These are phyloP conservation scores for Acanthurus tractus DNA, from an alignment of 2,797 vertebrate genomes.

Conservation along the genomic window DNA sequence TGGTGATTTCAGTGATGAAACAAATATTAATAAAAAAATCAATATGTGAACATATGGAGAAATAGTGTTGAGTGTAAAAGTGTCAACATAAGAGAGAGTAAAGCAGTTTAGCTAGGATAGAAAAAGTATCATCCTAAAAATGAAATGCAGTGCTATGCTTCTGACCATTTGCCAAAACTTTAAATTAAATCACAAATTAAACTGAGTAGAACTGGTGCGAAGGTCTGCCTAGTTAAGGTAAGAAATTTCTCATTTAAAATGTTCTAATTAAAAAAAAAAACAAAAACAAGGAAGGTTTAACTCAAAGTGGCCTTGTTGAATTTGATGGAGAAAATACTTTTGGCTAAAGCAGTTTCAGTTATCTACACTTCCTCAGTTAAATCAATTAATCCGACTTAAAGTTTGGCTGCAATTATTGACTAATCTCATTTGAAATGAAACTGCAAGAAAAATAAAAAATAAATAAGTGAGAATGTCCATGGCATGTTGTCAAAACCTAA, in stretches of 20 bases:
- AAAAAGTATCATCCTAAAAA: slow-evolving; percentile 13
- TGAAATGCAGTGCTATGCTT: slow-evolving; percentile 7
- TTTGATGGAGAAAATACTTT: too few species aligned
- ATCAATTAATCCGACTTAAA: background rate
- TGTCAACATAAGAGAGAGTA: too few species aligned
- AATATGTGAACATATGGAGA: too few species aligned
- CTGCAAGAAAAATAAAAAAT: background rate
- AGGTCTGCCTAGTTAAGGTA: background rate
- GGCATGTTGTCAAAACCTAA: background rate
- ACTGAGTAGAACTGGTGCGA: background rate
- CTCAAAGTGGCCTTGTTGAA: background rate
- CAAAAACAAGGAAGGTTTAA: background rate
- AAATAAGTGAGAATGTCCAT: background rate
- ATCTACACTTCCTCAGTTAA: background rate
- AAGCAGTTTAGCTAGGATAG: slow-evolving; percentile 4
- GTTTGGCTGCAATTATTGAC: background rate
- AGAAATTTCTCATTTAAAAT: slow-evolving; percentile 27
- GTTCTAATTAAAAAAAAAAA: background rate
- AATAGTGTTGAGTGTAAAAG: too few species aligned
- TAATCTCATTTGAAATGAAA: background rate
- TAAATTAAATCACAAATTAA: slow-evolving; percentile 42
- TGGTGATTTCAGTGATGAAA: too few species aligned
- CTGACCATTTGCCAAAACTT: slow-evolving; percentile 34
- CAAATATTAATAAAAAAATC: too few species aligned
- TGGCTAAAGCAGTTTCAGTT: too few species aligned